Evolutionary conservation across 2,113 vertebrate species (phyloP).

Genomic region (Stictonetta naevosa): DNA sequence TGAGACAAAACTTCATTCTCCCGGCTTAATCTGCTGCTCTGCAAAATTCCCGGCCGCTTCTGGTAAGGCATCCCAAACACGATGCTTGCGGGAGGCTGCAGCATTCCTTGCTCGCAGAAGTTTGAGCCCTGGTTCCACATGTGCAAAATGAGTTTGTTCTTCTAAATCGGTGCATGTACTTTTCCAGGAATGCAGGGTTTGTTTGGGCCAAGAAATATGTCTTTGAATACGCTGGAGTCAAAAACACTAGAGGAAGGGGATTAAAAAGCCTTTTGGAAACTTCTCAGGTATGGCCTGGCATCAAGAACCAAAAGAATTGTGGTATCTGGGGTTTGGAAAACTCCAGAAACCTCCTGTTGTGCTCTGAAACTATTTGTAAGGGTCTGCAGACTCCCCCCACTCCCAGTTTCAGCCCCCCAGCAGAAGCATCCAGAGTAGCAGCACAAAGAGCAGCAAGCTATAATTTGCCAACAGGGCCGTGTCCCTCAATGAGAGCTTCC

Average conservation of each 20-base stretch:
- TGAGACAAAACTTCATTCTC: not conserved
- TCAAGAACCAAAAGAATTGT: not conserved
- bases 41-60: not conserved
- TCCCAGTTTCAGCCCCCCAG: fast-evolving
- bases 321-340: not conserved
- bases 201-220: not conserved
- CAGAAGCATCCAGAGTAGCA: not conserved
- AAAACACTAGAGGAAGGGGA: not conserved
- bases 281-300: not conserved
- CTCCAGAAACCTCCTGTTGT: not conserved
- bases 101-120: fast-evolving
- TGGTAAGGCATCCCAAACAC: fast-evolving
- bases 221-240: fast-evolving
- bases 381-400: not conserved
- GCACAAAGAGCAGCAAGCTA: conserved; percentile 14
- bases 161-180: fast-evolving
- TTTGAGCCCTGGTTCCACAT: not conserved
- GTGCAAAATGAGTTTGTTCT: not conserved
- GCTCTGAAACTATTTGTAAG: not conserved
- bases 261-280: not conserved
- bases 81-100: fast-evolving
- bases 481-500: conserved; percentile 70
- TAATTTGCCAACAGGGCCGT: conserved; percentile 22
- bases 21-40: not conserved
- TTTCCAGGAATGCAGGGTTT: not conserved